Base-by-base conservation (phyloP, 2,797 vertebrate genomes). In the Protonibea diacanthus region DNA sequence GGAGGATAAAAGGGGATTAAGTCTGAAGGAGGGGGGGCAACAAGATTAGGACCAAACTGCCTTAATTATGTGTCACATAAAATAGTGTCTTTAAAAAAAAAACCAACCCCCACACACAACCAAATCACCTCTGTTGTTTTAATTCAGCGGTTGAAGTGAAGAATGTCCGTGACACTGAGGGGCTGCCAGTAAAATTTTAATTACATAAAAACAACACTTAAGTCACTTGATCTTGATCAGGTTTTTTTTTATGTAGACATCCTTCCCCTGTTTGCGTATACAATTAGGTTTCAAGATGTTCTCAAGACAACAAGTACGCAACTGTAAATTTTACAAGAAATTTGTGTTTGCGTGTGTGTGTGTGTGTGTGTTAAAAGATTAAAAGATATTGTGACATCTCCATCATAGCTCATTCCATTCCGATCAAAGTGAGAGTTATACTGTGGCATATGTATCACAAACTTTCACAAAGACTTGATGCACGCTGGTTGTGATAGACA, bases 51-150 rank as follows among this genome's bases (percentile, higher is more conserved):
- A 44, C 48, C 48, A 74, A 83, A 76, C 40, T 71, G 55, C 65
- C 59, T 75, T 77, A 74, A 75, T 75, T 72, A 80, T 72, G 53
- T 76, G 45, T 69, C 71, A 70, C 40, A 69, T 80, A 71, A 79
- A 84, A 74, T 5, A 14, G 6, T 40, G 45, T 33, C 40, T 73
- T 78, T 42, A 56, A 78, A 65, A 72, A 38, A 38, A 29, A 33
- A 7, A 29, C 3, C 25, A 71, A 55, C 38, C 45, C 55, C 13
- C 53, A 60, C 75, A 65, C 51, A 62, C 45, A 76, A 78, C 48
- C 38, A 57, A n/a, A 69, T 78, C 67, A 44, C 68, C 62, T 71
- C 56, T 53, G 48, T 21, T 71, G 57, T 74, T 83, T 83, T 11
- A 57, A 76, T 38, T 60, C 52, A 48, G 66, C 58, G 71, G 70